Percentiles rank a stretch among this genome's conserved stretches.
phyloP scores from a whole-genome alignment of 2,113 vertebrate genomes.

The Corynorhinus townsendii region DNA sequence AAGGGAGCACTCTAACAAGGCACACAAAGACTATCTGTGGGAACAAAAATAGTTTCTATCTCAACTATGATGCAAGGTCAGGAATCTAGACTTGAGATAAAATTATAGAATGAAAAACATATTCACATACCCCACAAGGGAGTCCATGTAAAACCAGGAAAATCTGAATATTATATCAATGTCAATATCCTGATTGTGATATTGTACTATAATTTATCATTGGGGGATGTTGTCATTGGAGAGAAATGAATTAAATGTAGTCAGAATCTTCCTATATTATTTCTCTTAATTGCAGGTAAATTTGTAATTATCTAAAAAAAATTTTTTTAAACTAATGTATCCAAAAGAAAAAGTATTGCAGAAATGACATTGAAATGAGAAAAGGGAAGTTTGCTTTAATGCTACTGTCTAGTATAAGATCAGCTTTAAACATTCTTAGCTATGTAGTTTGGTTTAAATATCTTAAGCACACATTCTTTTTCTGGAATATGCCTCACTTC shows the following conservation, averaged over 20 bases:
- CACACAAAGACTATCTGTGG: not conserved
- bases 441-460: not conserved
- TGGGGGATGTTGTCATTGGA: not conserved
- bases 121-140: not conserved
- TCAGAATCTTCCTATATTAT: not conserved
- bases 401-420: not conserved
- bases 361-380: not conserved
- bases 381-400: not conserved
- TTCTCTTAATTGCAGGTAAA: not conserved
- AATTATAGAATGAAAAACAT: not conserved
- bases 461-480: conserved; percentile 16
- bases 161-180: not conserved
- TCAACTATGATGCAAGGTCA: not conserved
- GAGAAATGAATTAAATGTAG: not conserved
- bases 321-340: not conserved
- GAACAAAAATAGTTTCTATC: not conserved
- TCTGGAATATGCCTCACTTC: conserved; percentile 40
- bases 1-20: not conserved
- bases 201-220: not conserved
- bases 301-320: not conserved
- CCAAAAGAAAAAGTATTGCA: not conserved
- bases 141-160: not conserved
- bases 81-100: not conserved
- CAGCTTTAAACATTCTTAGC: not conserved
- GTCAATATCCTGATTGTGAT: not conserved